Base-by-base conservation (phyloP, 2,888 invertebrate genomes). In the Cryptophagus acutangulus region DNA sequence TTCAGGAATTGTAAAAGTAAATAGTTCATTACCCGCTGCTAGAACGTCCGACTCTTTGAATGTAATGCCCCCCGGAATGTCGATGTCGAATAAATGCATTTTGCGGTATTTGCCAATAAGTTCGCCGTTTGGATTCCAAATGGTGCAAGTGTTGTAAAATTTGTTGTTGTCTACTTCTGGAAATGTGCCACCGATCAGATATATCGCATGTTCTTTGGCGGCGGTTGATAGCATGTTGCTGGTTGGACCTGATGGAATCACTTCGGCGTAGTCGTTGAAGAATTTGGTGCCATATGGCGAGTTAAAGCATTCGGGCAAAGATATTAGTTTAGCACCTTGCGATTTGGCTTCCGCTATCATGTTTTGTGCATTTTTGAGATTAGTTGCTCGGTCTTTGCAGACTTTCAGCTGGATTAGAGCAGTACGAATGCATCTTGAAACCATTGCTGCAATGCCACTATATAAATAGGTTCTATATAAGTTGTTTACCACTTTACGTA, bases 11-110 rank as follows among this genome's bases (percentile, higher is more conserved):
- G 84, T 74, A 59, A 95, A 85, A 0, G 76, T 82, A 0, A 84
- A 83, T 36, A 92, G 69, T 2, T 77, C 66, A 58, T 83, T 74
- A 0, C 95, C 96, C 0, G 88, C 74, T 13, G 78, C 76, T 1
- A 96, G 69, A 0, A 82, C 82, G 41, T 91, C 87, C 0, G 94
- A 95, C 67, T 96, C 96, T 59, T 87, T 86, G 65, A 96, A 95
- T 1, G 81, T 83, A n/a, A 95, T 87, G 61, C 88, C 86, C 28
- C 85, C 87, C 36, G 93, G 92, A 36, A 97, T 86, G 65, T 95
- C 88, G 55, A 97, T 94, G 69, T 97, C 95, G 69, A 96, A 96
- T 33, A 96, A 75, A 69, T 96, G 96, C 65, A 94, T 76, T 77
- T 96, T 96, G 45, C 93, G 77, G 62, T 88, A 84, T 58, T 81